Evolutionary conservation across 2,113 vertebrate species (phyloP), one percentile per base, ranked within the genome.

Genomic region (Amia ocellicauda): DNA sequence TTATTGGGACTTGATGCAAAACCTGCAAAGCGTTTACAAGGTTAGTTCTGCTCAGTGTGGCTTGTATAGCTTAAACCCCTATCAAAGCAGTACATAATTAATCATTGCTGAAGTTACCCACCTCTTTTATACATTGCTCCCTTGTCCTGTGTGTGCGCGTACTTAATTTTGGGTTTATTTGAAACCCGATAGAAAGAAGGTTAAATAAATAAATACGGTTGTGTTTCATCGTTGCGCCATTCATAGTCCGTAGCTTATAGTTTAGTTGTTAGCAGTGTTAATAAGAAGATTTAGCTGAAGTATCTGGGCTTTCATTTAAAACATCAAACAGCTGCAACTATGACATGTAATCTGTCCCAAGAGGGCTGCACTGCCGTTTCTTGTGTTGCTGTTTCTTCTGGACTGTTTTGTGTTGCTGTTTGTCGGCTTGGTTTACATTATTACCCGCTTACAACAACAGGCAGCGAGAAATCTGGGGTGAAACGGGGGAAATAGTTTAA

Each of bases 251-350:
- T 68, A 72, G 70, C 68, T 79, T 72, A 83, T 83, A 72, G 76
- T 79, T 80, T 67, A n/a, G n/a, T 23, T 60, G n/a, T 1, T 54
- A 53, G 26, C 31, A 69, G 70, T 58, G 68, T 70, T 70, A 58
- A 69, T 76, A 75, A 64, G 75, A 76, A 80, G 80, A 79, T 80
- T 83, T 76, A 82, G 78, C 84, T 82, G 77, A 78, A 80, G 73
- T 82, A 62, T 77, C 63, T n/a, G 53, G 60, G 76, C 70, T 71
- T 75, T 84, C 79, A 83, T 75, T 83, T 80, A 80, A 83, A 85
- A 82, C 80, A 85, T 78, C 82, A 88, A 83, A 81, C 88, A 79
- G 79, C 83, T 84, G 83, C 87, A 86, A 86, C 85, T 85, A 84
- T 87, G 81, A 80, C 79, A 71, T 85, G 82, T 86, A 88, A 83